A percentile compares a stretch with the other conserved stretches of the same genome.
Evolutionary conservation across 2,113 vertebrate genomes (phyloP).

Genomic region (Odontesthes bonariensis): DNA sequence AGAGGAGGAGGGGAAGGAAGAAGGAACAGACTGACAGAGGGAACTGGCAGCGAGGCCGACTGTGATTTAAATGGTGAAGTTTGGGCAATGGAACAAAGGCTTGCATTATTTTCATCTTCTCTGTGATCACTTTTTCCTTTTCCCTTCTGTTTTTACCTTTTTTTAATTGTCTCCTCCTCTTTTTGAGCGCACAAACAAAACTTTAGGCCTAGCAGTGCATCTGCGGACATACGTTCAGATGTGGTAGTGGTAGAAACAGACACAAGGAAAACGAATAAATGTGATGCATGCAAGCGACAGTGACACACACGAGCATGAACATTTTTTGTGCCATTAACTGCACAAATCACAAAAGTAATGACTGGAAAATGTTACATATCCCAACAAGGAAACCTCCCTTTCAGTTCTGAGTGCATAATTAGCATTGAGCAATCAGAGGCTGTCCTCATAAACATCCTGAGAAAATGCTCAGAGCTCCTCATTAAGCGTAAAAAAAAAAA

Average conservation of each 20-base stretch:
- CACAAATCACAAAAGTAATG: background rate
- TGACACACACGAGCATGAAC: background rate
- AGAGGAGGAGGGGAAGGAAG: conserved; percentile 20
- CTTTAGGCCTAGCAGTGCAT: background rate
- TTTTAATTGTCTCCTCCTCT: background rate
- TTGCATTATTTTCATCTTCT: conserved; percentile 12
- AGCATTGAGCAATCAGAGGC: background rate
- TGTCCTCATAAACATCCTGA: background rate
- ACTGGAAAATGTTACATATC: background rate
- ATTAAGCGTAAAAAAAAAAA: too few species aligned
- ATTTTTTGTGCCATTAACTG: background rate
- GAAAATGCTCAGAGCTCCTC: background rate
- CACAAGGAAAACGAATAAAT: background rate
- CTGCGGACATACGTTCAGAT: background rate
- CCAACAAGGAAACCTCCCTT: background rate
- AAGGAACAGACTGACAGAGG: conserved; percentile 16
- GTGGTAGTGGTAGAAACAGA: background rate
- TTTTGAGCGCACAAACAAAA: too few species aligned
- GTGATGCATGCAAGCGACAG: background rate
- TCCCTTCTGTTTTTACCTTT: background rate
- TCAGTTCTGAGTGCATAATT: background rate
- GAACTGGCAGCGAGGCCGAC: conserved; percentile 20
- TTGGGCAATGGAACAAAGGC: conserved; percentile 37
- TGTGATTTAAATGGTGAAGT: conserved; percentile 49
- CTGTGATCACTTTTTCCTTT: too few species aligned